These are phyloP conservation scores for Oophaga pumilio DNA, from an alignment of 2,113 vertebrate genomes.

Conservation along the genomic window DNA sequence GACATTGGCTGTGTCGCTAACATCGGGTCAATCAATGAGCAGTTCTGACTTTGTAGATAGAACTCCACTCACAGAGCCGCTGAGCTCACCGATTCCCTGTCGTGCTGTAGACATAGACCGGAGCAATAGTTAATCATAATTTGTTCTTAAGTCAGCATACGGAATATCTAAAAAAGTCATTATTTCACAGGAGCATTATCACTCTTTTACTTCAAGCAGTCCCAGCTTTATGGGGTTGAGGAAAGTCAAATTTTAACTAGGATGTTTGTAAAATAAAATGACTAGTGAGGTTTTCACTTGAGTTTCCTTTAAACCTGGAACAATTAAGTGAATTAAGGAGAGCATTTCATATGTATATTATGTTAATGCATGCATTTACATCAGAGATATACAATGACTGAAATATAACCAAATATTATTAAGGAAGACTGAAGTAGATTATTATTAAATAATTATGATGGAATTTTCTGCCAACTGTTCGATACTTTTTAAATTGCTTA, in stretches of 20 bases:
- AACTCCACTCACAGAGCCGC: too few relatives aligned
- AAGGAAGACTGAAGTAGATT: background rate
- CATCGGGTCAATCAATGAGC: too few relatives aligned
- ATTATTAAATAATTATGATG: background rate
- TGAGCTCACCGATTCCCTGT: too few relatives aligned
- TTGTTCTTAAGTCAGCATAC: too few relatives aligned
- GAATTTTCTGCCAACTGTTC: background rate
- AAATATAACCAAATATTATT: background rate
- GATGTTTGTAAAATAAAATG: too few relatives aligned
- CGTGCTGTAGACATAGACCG: too few relatives aligned
- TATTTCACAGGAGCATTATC: background rate
- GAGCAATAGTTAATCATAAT: too few relatives aligned
- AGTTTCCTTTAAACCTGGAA: background rate
- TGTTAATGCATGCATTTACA: background rate
- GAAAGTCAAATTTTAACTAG: too few relatives aligned
- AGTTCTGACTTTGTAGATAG: too few relatives aligned
- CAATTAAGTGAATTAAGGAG: background rate
- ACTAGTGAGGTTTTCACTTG: background rate
- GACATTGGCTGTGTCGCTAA: too few relatives aligned
- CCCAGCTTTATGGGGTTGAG: background rate
- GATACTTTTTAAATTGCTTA: background rate
- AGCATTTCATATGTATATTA: background rate
- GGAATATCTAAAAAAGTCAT: background rate
- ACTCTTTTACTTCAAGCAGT: background rate
- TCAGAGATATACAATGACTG: background rate